Evolutionary conservation across 2,888 invertebrate species (phyloP), one percentile per base, ranked within the genome.

Genomic region (Melolontha melolontha): DNA sequence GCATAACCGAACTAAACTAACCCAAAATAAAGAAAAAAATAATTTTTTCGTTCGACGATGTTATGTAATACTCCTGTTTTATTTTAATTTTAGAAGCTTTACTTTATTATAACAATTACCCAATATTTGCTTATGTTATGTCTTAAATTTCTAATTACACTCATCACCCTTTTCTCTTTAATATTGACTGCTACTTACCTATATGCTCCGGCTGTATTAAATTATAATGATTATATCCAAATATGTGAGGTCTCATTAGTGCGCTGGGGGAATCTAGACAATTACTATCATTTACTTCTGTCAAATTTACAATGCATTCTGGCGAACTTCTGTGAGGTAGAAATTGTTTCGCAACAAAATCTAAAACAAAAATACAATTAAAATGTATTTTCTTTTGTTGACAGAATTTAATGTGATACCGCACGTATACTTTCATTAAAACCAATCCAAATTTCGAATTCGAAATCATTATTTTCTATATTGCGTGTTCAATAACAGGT

Each of bases 401-500:
- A 22, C 4, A 22, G 1, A 22, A 22, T 4, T 2, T 22, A 22
- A 22, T 22, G 1, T 22, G 22, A 22, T 22, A 22, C 4, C 22
- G 22, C 22, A 22, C 22, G 22, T 22, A 22, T 22, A 22, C 22
- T 22, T 22, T 22, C 22, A 6, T 10, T 6, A 34, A 6, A 34
- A 34, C 10, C 39, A 54, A 16, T 54, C 39, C 16, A 54, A 54
- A 54, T 14, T 39, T 54, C 54, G 40, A 16, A 54, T 27, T 40
- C 44, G 14, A 14, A 44, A 44, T 29, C 10, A 34, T 34, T 49
- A 49, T 49, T 62, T 62, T 17, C 11, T 14, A 29, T 12, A 34
- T 62, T 40, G 62, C 62, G 62, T 62, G 62, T 40, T 16, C 40
- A 14, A 41, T 40, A 62, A 49, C 49, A 47, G 49, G 49, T 47